Evolutionary conservation across 2,888 invertebrate genomes (phyloP), one percentile per base, ranked within the genome.

Genomic region (Ischnus inquisitorius): DNA sequence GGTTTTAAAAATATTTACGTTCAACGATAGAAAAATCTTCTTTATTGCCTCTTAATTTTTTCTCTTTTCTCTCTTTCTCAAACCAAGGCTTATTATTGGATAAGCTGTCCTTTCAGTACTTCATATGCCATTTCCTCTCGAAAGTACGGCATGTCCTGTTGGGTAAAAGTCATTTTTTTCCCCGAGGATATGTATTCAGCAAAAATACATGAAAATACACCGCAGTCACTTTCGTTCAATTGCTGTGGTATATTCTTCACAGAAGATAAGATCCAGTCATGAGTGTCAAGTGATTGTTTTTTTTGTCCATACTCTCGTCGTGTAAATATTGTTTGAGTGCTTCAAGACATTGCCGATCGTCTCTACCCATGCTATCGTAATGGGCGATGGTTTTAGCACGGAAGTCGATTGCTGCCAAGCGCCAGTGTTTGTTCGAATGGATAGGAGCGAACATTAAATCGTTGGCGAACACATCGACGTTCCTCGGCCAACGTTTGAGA

Each of bases 401-500:
- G 89, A 99, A 96, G 94, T 98, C 97, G 0, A 99, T 96, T 22
- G 98, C 96, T 22, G 97, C 96, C 94, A 99, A 95, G 93, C 98
- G 98, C 99, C 99, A 99, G 94, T 99, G 99, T 88, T 98, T 96
- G 8, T 97, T 97, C 71, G 99, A 95, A 94, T 99, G 99, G 14
- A 99, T 97, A 0, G 99, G 99, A 0, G 99, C 95, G 1, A 98
- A 95, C 82, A 99, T 94, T 51, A 98, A 94, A 88, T 98, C 97
- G 91, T 97, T 95, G 19, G 96, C 94, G 93, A 99, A 99, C 74
- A 99, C 95, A 92, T 98, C 97, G 0, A 97, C 96, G 94, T 97
- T 97, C 80, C 97, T 95, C 0, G 99, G 99, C 99, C 99, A 99
- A 75, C 99, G n/a, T n/a, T n/a, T n/a, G n/a, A n/a, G n/a, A n/a